These are phyloP conservation scores for Martes martes DNA, from an alignment of 2,113 vertebrate genomes.

Conservation along the genomic window DNA sequence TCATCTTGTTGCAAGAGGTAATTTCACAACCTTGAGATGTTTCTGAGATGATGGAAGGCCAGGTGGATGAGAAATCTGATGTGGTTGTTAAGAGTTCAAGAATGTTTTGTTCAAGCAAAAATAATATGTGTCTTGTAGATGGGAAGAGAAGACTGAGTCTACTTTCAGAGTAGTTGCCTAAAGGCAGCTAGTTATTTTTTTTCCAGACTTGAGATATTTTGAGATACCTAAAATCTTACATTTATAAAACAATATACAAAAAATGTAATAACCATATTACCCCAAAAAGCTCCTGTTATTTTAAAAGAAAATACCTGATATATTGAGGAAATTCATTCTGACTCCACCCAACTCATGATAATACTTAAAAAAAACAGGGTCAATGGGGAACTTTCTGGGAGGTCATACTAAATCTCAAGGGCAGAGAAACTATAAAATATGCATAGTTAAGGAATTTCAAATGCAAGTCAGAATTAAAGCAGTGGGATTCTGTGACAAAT, in stretches of 20 bases:
- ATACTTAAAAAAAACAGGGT: not conserved
- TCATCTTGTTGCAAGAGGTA: not conserved
- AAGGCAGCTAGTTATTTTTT: not conserved
- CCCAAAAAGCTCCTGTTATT: not conserved
- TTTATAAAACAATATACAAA: slow-evolving; percentile 13
- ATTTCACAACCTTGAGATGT: not conserved
- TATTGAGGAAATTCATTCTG: not conserved
- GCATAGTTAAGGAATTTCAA: not conserved
- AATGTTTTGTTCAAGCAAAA: not conserved
- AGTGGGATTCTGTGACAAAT: not conserved
- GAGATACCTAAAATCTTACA: not conserved
- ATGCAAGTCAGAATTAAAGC: not conserved
- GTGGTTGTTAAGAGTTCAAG: not conserved
- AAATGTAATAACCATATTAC: not conserved
- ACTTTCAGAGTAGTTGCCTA: not conserved
- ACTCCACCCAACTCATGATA: not conserved
- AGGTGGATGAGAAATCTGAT: not conserved
- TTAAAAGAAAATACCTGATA: not conserved
- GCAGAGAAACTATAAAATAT: not conserved
- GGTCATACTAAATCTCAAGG: not conserved
- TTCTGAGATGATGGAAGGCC: not conserved
- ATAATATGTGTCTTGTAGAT: not conserved
- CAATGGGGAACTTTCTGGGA: not conserved
- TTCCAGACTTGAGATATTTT: not conserved
- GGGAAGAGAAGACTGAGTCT: not conserved